A percentile compares a stretch with the other conserved stretches of the same genome.
Evolutionary conservation across 2,797 vertebrate species (phyloP).

Genomic region (Podarcis siculus): DNA sequence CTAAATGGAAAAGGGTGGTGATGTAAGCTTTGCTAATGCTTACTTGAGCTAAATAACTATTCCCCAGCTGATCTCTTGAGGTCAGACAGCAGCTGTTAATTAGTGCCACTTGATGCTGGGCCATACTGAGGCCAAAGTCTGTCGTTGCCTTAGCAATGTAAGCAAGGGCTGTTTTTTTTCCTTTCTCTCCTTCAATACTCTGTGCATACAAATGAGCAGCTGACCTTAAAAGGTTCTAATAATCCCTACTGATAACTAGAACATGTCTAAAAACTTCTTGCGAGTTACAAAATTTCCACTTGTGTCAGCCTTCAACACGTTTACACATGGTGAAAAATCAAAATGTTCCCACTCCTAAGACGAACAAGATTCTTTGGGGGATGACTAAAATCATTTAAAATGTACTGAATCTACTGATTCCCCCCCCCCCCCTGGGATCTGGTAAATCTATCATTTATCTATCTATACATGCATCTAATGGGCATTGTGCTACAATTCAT

Average conservation of each 20-base stretch:
- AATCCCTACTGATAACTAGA: background rate
- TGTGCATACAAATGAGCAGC: background rate
- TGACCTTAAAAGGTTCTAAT: background rate
- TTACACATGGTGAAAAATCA: background rate
- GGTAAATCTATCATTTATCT: background rate
- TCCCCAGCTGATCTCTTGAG: constrained; percentile 14
- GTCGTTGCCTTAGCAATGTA: background rate
- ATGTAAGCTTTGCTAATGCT: constrained; percentile 40
- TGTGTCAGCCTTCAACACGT: background rate
- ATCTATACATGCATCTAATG: background rate
- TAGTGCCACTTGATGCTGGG: background rate
- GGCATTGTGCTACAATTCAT: background rate
- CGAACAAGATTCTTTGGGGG: background rate
- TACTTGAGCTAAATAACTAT: constrained; percentile 42
- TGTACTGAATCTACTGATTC: background rate
- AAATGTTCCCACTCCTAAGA: no score
- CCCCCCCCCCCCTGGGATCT: background rate
- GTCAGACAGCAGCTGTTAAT: constrained; percentile 24
- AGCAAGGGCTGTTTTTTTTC: background rate
- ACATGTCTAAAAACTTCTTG: background rate
- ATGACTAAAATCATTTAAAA: background rate
- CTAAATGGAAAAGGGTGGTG: constrained; percentile 35
- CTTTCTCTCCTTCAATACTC: background rate
- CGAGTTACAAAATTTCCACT: background rate
- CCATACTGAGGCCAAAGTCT: background rate